phyloP scores from a whole-genome alignment of 2,888 invertebrate species.

The Anorthoa munda region DNA sequence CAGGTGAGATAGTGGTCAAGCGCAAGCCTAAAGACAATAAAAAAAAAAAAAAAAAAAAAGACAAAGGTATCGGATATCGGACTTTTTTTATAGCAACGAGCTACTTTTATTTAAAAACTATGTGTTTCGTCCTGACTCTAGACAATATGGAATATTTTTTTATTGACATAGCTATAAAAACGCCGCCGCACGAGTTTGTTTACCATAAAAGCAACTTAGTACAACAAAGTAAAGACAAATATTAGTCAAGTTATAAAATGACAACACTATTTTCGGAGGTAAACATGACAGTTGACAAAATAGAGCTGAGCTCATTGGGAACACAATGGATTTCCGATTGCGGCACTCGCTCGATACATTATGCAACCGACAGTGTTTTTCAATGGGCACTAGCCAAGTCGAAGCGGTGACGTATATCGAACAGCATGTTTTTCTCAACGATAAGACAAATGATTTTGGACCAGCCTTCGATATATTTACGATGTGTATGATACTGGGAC shows the following conservation, averaged over 20 bases:
- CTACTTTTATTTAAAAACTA: background rate
- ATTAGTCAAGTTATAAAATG: constrained; percentile 40
- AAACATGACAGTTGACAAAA: constrained; percentile 65
- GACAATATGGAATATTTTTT: background rate
- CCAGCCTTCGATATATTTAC: constrained; percentile 14
- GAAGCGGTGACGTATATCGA: constrained; percentile 45
- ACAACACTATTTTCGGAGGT: constrained; percentile 51
- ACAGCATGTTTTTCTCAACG: constrained; percentile 36
- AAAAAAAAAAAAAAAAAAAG: too few relatives aligned
- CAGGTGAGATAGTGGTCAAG: too few relatives aligned
- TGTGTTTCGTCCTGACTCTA: background rate
- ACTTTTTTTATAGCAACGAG: constrained; percentile 26
- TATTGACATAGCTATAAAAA: constrained; percentile 5
- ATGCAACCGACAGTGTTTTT: constrained; percentile 68
- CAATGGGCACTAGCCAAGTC: constrained; percentile 68
- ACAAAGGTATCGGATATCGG: constrained; percentile 45
- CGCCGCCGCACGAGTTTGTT: constrained; percentile 4
- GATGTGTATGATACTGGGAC: constrained; percentile 1
- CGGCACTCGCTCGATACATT: constrained; percentile 62
- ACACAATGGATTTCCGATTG: constrained; percentile 71
- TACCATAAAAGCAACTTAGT: constrained; percentile 34
- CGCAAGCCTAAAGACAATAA: too few relatives aligned
- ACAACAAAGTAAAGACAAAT: constrained; percentile 37
- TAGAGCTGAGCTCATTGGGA: constrained; percentile 60
- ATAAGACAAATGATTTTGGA: constrained; percentile 27